These are phyloP conservation scores for Phymorhynchus buccinoides DNA, from an alignment of 1,140 invertebrate species.

Conservation along the genomic window DNA sequence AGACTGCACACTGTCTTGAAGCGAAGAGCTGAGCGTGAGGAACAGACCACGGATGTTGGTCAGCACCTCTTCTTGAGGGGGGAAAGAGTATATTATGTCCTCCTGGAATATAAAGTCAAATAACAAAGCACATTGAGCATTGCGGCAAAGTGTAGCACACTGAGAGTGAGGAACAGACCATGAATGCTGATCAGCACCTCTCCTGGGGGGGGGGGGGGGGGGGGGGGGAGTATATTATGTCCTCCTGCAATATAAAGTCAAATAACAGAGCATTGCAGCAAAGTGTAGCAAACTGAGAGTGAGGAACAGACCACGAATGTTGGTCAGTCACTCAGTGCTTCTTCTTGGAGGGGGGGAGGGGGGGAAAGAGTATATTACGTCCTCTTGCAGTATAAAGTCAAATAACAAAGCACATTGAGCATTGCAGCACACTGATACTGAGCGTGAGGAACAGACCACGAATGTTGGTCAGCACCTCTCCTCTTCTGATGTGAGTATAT, in stretches of 20 bases:
- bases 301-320: slow-evolving; percentile 71
- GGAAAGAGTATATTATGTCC: slow-evolving; percentile 70
- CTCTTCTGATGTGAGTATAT: slow-evolving; percentile 67
- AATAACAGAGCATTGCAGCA: no score
- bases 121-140: no score
- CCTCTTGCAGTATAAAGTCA: slow-evolving; percentile 51
- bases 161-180: slow-evolving; percentile 72
- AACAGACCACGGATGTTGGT: slow-evolving; percentile 70
- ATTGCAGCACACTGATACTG: no score
- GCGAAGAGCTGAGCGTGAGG: slow-evolving; percentile 68
- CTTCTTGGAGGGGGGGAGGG: slow-evolving; percentile 64
- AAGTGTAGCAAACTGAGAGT: no score
- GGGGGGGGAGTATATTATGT: slow-evolving; percentile 70
- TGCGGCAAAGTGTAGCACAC: no score
- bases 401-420: no score
- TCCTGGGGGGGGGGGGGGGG: slow-evolving; percentile 62
- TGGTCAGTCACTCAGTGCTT: slow-evolving; percentile 63
- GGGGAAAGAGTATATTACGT: slow-evolving; percentile 70
- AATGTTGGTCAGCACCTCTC: slow-evolving; percentile 65
- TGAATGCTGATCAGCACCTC: slow-evolving; percentile 66
- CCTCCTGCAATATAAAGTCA: slow-evolving; percentile 52
- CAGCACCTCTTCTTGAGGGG: slow-evolving; percentile 65
- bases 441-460: slow-evolving; percentile 72
- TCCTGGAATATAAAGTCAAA: slow-evolving; percentile 49
- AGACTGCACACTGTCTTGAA: slow-evolving; percentile 63